phyloP scores from a whole-genome alignment of 2,888 invertebrate species.

The Eupelmus urozonus region DNA sequence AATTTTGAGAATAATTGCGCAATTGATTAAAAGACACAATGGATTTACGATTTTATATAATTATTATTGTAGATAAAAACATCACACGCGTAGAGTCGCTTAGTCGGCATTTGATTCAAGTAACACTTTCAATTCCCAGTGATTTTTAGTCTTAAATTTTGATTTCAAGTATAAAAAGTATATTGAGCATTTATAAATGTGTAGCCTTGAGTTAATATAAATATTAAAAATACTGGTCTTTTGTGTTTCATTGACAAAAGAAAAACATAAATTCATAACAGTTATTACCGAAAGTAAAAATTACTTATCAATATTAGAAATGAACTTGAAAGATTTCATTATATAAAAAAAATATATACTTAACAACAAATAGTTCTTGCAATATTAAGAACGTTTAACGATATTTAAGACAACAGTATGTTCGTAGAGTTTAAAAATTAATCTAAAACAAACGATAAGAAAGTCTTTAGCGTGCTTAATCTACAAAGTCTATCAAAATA shows the following conservation, averaged over 20 bases:
- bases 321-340: conserved; percentile 14
- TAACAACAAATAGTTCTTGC: no score
- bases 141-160: conserved; percentile 38
- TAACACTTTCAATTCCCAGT: no score
- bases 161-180: conserved; percentile 15
- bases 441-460: no score
- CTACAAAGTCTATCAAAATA: conserved; percentile 41
- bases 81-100: no score
- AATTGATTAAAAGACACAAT: no score
- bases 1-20: no score
- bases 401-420: no score
- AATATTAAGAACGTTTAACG: no score
- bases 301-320: not conserved
- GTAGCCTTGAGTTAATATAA: conserved; percentile 23
- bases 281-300: not conserved
- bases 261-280: not conserved
- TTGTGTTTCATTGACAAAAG: not conserved
- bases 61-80: no score
- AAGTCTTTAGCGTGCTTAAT: conserved; percentile 39
- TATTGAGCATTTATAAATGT: not conserved
- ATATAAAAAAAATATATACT: not conserved
- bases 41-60: no score
- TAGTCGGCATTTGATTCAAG: no score
- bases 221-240: conserved; percentile 35
- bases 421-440: no score